phyloP scores from a whole-genome alignment of 2,888 invertebrate species.

The Trichogramma evanescens region DNA sequence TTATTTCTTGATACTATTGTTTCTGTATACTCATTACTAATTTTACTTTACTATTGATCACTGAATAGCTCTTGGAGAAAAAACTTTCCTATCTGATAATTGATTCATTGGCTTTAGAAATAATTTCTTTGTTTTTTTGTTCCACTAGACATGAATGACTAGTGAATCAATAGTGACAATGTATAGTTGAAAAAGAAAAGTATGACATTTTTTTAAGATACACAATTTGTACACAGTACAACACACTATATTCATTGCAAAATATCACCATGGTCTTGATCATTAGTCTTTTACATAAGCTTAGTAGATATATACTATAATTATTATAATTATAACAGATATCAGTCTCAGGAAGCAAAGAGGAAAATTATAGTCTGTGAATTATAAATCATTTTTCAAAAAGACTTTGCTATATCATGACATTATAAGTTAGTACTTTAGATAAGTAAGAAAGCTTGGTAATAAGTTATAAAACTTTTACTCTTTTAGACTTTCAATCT shows the following conservation, averaged over 20 bases:
- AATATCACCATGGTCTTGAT: constrained; percentile 1
- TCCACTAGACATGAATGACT: constrained; percentile 12
- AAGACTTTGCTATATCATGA: constrained; percentile 10
- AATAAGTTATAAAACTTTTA: constrained; percentile 6
- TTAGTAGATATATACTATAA: constrained; percentile 1
- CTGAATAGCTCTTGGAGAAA: background rate
- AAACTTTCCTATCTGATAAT: constrained; percentile 1
- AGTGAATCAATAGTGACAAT: constrained; percentile 4
- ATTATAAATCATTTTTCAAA: constrained; percentile 15
- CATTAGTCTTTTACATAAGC: constrained; percentile 19
- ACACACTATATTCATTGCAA: background rate
- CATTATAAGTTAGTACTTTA: background rate
- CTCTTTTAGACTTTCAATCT: background rate
- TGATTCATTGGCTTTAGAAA: constrained; percentile 1
- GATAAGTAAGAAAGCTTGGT: background rate
- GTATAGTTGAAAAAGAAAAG: constrained; percentile 5
- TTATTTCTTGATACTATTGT: too few relatives aligned
- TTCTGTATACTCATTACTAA: background rate
- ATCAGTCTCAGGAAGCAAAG: constrained; percentile 16
- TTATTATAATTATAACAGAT: constrained; percentile 11
- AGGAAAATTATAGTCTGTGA: constrained; percentile 10
- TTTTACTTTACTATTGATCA: background rate
- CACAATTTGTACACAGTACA: background rate
- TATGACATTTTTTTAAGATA: background rate
- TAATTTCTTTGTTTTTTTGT: constrained; percentile 14